Evolutionary conservation across 2,113 vertebrate genomes (phyloP).

Genomic region (Vimba vimba): DNA sequence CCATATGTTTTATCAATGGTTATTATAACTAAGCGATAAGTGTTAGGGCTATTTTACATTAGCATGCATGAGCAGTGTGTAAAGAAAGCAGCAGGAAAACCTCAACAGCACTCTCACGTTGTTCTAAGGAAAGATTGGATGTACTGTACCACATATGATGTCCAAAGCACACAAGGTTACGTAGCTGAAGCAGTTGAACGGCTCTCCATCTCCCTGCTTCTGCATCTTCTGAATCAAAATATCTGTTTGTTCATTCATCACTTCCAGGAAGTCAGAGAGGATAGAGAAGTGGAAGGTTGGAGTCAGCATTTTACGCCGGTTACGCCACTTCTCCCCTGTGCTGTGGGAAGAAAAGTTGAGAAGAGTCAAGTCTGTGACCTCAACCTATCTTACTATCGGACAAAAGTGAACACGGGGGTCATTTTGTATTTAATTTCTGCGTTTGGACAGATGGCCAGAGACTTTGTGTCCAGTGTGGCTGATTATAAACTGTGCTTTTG

Average conservation of each 20-base stretch:
- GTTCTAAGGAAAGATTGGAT: not conserved
- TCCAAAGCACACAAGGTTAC: conserved; percentile 84
- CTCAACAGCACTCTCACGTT: not conserved
- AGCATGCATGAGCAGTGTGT: conserved; percentile 1
- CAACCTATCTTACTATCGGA: not conserved
- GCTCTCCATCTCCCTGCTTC: conserved; percentile 73
- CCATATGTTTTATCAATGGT: not conserved
- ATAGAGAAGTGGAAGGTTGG: conserved; percentile 87
- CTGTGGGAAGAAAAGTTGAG: conserved; percentile 62
- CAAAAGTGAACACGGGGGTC: not conserved
- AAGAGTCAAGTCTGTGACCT: not conserved
- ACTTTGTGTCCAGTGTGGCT: not conserved
- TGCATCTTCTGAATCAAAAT: conserved; percentile 80
- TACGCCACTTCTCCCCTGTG: conserved; percentile 84
- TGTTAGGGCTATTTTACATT: not conserved
- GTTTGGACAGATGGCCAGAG: conserved; percentile 29
- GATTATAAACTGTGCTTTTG: conserved; percentile 13
- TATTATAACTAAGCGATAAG: not conserved
- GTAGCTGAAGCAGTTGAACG: conserved; percentile 79
- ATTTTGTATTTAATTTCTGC: not conserved
- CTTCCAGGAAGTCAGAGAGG: conserved; percentile 83
- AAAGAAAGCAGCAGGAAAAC: not conserved
- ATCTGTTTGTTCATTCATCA: conserved; percentile 86
- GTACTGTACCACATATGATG: conserved; percentile 83
- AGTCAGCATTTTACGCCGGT: conserved; percentile 85